phyloP scores from a whole-genome alignment of 2,797 vertebrate genomes.

The Prunella strophiata region DNA sequence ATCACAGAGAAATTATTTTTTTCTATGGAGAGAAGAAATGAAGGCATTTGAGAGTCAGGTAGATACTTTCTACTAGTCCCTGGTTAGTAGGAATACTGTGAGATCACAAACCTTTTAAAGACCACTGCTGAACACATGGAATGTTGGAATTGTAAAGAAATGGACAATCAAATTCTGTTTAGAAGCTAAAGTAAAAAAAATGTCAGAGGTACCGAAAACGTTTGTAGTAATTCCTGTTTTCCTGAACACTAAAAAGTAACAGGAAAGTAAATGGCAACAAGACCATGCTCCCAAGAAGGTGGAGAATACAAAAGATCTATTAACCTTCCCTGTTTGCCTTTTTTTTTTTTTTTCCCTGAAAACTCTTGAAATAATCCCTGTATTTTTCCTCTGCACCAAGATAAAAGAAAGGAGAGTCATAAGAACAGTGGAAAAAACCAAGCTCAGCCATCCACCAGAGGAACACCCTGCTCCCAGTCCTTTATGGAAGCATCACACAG shows the following conservation, averaged over 20 bases:
- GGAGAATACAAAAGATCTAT: neutral
- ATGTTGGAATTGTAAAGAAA: neutral
- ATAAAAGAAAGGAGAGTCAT: accelerated
- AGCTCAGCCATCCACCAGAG: neutral
- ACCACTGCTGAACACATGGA: neutral
- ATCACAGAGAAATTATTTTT: slow-evolving; percentile 31
- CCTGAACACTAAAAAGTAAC: neutral
- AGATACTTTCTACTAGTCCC: neutral
- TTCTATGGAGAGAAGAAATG: neutral
- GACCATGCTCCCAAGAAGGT: neutral
- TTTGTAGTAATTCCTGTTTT: neutral
- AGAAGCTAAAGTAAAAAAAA: neutral
- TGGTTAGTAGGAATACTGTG: neutral
- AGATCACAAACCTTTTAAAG: neutral
- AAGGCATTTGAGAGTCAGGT: neutral
- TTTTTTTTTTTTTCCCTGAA: neutral
- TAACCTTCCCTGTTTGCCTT: neutral
- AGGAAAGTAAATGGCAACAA: neutral
- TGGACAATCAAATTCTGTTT: neutral
- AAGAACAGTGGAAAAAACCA: neutral
- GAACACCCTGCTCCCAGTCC: neutral
- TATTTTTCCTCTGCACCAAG: neutral
- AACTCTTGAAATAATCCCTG: neutral
- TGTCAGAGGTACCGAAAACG: neutral
- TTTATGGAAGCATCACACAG: neutral